Conservation (phyloP, 2,797 vertebrate species). For the Prunella strophiata region DNA sequence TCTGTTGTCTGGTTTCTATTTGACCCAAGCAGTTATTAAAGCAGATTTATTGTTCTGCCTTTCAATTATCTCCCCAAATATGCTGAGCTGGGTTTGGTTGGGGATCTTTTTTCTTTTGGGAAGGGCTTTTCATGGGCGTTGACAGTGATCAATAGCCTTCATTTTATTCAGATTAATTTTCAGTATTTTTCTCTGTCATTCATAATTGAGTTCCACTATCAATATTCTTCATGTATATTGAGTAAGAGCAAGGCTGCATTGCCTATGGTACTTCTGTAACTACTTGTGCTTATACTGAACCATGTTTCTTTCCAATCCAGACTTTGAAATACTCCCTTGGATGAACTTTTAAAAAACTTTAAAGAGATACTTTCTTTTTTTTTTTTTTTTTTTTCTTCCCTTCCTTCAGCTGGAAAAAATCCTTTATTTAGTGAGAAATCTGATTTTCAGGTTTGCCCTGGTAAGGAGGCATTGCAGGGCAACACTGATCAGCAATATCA, state of each 20-base stretch:
- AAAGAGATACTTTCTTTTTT: neutral
- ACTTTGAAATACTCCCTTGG: neutral
- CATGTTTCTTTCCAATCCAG: neutral
- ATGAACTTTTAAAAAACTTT: neutral
- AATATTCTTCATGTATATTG: neutral
- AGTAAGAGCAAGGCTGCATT: neutral
- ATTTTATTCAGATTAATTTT: conserved; percentile 55
- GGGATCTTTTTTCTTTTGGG: neutral
- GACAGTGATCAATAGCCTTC: conserved; percentile 19
- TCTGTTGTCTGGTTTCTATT: neutral
- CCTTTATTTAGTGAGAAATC: neutral
- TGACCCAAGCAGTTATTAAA: neutral
- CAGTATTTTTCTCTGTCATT: neutral
- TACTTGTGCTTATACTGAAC: neutral
- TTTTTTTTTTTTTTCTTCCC: neutral
- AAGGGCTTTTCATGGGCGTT: neutral
- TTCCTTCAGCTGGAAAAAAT: neutral
- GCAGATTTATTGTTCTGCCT: neutral
- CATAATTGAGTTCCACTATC: conserved; percentile 24
- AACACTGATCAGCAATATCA: neutral
- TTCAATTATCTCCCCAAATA: conserved; percentile 15
- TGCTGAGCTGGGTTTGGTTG: neutral
- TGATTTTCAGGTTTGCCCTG: neutral
- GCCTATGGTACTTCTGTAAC: neutral
- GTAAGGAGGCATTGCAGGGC: neutral